Percentiles rank a stretch among this genome's conserved stretches.
phyloP scores from a whole-genome alignment of 1,140 invertebrate genomes.

The Pogonognathellus flavescens region DNA sequence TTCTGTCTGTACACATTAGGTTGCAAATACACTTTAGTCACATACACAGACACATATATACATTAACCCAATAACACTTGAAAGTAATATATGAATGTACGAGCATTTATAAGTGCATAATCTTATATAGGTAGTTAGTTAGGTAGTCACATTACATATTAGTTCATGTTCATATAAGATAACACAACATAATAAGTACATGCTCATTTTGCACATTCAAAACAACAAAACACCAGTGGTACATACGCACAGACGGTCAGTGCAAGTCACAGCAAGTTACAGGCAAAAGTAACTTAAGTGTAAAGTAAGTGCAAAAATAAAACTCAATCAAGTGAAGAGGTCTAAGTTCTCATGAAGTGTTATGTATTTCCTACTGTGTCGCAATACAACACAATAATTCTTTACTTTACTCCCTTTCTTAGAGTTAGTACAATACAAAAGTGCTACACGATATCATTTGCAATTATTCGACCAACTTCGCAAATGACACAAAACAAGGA shows the following conservation, averaged over 20 bases:
- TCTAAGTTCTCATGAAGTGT: no score
- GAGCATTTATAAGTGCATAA: slow-evolving; percentile 33
- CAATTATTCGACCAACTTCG: no score
- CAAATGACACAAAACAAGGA: no score
- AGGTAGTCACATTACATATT: background rate
- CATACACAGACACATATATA: background rate
- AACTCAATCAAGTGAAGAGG: no score
- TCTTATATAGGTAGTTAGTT: no score
- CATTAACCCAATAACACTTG: background rate
- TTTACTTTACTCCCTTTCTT: no score
- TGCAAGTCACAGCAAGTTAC: background rate
- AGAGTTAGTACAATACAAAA: no score
- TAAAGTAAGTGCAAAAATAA: slow-evolving; percentile 11
- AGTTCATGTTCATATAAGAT: background rate
- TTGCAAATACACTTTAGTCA: slow-evolving; percentile 8
- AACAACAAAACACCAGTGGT: no score
- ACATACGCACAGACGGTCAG: background rate
- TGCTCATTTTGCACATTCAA: background rate
- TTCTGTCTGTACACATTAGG: slow-evolving; percentile 17
- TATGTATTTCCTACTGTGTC: no score
- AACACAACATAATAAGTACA: background rate
- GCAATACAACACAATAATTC: no score
- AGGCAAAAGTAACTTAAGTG: background rate
- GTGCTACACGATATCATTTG: no score
- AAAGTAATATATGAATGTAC: background rate